Base-by-base conservation (phyloP, 1,140 invertebrate species). In the Aphelinus certus region DNA sequence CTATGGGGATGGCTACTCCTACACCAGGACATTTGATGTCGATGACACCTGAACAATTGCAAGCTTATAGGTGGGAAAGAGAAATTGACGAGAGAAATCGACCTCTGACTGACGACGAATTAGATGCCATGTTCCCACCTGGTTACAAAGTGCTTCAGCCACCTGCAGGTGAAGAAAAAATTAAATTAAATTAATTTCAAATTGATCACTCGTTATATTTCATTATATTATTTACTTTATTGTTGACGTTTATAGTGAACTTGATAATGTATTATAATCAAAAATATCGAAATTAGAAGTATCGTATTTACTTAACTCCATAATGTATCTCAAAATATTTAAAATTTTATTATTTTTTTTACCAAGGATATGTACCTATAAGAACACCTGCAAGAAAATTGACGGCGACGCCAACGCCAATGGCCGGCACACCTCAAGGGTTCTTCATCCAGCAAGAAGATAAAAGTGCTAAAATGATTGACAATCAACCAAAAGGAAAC, bases 21-120 rank as follows among this genome's bases (percentile, higher is more conserved):
- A 98, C 97, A 1, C 97, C 97, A 0, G 94, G 95, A 75, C 97
- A 99, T 82, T 88, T 98, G 62, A 94, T 97, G 77, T 95, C 96
- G 1, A 99, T 99, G 98, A 99, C 98, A 0, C 98, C 98, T 0
- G 98, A 99, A 88, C 98, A 99, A 87, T 88, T 99, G 75, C 98
- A 99, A 85, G 97, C 97, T 0, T 99, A 97, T 86, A 93, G 97
- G n/a, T 99, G 97, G 97, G 98, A 99, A 88, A 92, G 96, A 81
- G 98, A 99, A 89, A 98, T 99, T 72, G 98, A 99, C 83, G 97
- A 99, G 83, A 89, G 98, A 69, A 99, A 99, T 86, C 90, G 97
- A 78, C 97, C 97, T 0, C 91, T 99, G 66, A 93, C 95, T 0
- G 98, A 99, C 86, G 98, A 99, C 83, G 98, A 99, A 87, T 88